Percentiles rank a stretch among this genome's conserved stretches.
phyloP scores from a whole-genome alignment of 2,797 vertebrate species.

The Caiman crocodilus region DNA sequence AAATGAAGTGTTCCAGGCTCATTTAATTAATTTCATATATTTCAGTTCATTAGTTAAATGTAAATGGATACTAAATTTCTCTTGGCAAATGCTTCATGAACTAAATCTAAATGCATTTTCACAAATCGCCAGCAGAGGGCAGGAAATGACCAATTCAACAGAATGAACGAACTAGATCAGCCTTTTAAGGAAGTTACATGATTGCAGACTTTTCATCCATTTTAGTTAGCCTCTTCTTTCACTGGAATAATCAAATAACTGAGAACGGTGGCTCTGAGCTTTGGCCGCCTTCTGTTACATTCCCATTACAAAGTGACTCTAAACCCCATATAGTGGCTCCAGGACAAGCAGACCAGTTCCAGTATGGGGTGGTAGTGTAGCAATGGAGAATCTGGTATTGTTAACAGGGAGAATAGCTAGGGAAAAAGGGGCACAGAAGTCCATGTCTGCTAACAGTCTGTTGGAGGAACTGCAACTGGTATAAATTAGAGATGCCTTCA shows the following conservation, averaged over 20 bases:
- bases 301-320: fast-evolving
- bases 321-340: neutral
- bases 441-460: neutral
- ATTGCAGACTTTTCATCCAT: fast-evolving
- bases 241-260: neutral
- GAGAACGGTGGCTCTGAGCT: neutral
- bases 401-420: neutral
- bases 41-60: slow-evolving; percentile 1
- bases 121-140: slow-evolving; percentile 54
- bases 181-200: fast-evolving
- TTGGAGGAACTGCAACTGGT: neutral
- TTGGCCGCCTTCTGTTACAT: neutral
- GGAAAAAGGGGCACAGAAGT: neutral
- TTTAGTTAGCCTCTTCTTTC: neutral
- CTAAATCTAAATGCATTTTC: fast-evolving
- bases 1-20: neutral
- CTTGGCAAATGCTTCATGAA: neutral
- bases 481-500: too few relatives aligned
- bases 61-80: neutral
- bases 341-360: neutral
- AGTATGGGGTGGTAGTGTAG: neutral
- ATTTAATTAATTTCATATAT: neutral
- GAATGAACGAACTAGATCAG: too few relatives aligned
- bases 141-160: neutral
- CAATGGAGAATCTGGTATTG: neutral